Percentiles rank a stretch among this genome's conserved stretches.
These are phyloP conservation scores for Psittacula echo DNA, from an alignment of 2,797 vertebrate species.

Conservation along the genomic window DNA sequence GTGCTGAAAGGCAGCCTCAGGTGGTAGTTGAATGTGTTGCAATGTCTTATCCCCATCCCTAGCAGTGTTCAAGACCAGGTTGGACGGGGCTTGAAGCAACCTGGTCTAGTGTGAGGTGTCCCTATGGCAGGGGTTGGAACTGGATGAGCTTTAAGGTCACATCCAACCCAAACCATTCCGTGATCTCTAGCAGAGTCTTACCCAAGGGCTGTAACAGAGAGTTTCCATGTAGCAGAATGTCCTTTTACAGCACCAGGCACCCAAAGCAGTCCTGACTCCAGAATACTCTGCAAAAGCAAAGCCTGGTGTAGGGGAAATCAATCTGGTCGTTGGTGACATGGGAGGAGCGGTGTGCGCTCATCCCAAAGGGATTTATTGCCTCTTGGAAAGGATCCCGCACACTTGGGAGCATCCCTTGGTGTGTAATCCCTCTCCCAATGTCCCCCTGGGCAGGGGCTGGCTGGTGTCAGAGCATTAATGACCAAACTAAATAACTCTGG, in stretches of 20 bases:
- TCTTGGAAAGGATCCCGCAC: not conserved
- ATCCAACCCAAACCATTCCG: not conserved
- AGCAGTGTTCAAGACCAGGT: not conserved
- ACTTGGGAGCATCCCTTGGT: not conserved
- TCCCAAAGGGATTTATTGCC: not conserved
- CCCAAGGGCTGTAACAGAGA: not conserved
- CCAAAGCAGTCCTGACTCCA: not conserved
- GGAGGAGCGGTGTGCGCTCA: not conserved
- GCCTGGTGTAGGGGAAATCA: not conserved
- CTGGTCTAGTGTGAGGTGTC: not conserved
- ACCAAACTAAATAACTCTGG: slow-evolving; percentile 78
- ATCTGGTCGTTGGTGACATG: not conserved
- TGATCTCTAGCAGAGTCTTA: not conserved
- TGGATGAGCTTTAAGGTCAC: not conserved
- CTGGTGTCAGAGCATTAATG: slow-evolving; percentile 67
- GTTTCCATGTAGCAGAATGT: not conserved
- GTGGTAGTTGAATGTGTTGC: not conserved
- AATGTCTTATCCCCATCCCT: not conserved
- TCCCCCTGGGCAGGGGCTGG: not conserved
- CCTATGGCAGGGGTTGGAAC: not conserved
- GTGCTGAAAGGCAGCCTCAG: fast-evolving
- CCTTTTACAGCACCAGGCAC: not conserved
- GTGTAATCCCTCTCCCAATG: not conserved
- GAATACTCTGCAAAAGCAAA: not conserved
- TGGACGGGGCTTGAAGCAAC: not conserved